These are phyloP conservation scores for Phyllotreta cruciferae DNA, from an alignment of 2,888 invertebrate species.

Conservation along the genomic window DNA sequence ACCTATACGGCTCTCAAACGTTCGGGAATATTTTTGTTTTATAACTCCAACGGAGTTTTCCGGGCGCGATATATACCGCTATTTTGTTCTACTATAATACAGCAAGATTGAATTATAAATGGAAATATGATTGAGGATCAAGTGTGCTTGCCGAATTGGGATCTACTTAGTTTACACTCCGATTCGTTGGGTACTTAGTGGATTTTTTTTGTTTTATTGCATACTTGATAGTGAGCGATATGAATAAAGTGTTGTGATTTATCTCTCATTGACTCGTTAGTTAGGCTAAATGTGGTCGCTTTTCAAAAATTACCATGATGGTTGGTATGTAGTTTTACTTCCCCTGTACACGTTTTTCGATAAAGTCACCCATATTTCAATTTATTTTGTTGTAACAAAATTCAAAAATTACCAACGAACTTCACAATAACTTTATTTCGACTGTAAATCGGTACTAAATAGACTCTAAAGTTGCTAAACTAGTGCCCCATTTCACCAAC, in stretches of 20 bases:
- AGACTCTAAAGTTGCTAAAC: not conserved
- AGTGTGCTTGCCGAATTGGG: not conserved
- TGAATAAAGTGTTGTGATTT: not conserved
- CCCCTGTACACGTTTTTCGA: not conserved
- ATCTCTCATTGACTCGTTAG: not conserved
- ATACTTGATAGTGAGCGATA: not conserved
- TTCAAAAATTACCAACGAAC: not conserved
- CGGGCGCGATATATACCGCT: too few relatives aligned
- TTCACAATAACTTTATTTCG: not conserved
- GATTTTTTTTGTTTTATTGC: not conserved
- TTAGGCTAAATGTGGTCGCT: slow-evolving; percentile 13
- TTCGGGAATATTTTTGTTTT: not conserved
- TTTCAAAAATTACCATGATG: slow-evolving; percentile 38
- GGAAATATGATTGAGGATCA: too few relatives aligned
- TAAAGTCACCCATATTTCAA: too few relatives aligned
- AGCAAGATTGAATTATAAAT: too few relatives aligned
- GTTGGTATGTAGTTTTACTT: slow-evolving; percentile 39
- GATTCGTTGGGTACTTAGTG: not conserved
- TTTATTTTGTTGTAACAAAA: not conserved
- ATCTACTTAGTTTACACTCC: not conserved
- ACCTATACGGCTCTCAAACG: not conserved
- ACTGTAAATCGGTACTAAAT: not conserved
- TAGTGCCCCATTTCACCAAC: not conserved
- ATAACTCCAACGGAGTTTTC: too few relatives aligned
- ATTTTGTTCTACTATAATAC: too few relatives aligned